phyloP scores from a whole-genome alignment of 2,888 invertebrate species.

The Torymus auratus region DNA sequence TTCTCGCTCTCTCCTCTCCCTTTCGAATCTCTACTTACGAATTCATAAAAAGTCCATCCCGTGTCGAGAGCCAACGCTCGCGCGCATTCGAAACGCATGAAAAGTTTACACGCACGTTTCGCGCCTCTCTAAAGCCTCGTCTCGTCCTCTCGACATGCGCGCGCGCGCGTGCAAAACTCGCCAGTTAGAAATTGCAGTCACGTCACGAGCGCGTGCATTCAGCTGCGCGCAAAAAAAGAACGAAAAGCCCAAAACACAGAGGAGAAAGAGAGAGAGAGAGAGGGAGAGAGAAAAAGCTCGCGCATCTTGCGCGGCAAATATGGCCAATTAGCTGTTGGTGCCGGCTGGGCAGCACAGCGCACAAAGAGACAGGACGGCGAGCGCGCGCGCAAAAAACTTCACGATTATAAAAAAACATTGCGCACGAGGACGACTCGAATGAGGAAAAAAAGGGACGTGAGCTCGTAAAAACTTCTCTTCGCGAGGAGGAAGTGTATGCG shows the following conservation, averaged over 20 bases:
- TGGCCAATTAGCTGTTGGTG: conserved; percentile 43
- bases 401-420: neutral
- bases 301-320: conserved; percentile 33
- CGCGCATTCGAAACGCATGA: neutral
- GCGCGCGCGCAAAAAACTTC: neutral
- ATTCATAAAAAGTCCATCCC: conserved; percentile 8
- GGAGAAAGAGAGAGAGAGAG: neutral
- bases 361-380: no score
- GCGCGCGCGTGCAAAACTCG: neutral
- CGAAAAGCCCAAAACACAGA: neutral
- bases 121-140: no score
- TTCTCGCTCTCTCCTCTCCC: no score
- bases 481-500: no score
- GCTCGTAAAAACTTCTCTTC: no score
- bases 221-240: neutral
- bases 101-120: conserved; percentile 15
- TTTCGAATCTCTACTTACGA: neutral
- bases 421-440: no score
- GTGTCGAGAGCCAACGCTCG: neutral
- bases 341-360: conserved; percentile 8
- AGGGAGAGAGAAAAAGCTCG: neutral
- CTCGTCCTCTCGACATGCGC: no score
- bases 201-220: neutral
- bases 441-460: no score
- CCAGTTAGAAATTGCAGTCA: conserved; percentile 31